Conservation (phyloP, 2,797 vertebrate genomes). For the Luscinia luscinia region DNA sequence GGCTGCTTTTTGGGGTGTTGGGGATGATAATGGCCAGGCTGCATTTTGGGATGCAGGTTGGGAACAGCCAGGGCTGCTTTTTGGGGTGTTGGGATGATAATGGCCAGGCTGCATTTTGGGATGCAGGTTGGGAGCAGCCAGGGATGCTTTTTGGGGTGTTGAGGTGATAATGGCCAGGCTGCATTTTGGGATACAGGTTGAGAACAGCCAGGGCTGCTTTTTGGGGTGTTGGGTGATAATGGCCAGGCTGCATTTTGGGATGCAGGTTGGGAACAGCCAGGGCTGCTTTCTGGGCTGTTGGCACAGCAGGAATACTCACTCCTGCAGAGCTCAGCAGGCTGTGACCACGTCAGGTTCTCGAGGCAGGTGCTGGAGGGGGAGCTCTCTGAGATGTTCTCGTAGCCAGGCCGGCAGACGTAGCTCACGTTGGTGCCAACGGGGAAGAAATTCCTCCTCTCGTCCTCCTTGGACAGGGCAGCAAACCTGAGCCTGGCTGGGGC, state of each 20-base stretch:
- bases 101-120: too few relatives aligned
- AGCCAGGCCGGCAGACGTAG: constrained; percentile 57
- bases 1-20: fast-evolving
- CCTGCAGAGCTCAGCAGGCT: constrained; percentile 11
- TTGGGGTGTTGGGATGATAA: too few relatives aligned
- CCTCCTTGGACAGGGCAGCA: constrained; percentile 3
- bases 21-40: too few relatives aligned
- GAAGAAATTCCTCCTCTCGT: neutral
- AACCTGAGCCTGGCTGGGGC: neutral
- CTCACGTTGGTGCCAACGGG: neutral
- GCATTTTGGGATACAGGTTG: too few relatives aligned
- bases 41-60: too few relatives aligned
- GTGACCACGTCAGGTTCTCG: neutral
- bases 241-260: too few relatives aligned
- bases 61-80: neutral
- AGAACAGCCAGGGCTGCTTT: neutral
- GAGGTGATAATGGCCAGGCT: too few relatives aligned
- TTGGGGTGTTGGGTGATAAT: too few relatives aligned
- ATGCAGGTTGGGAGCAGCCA: neutral
- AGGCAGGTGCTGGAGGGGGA: constrained; percentile 27
- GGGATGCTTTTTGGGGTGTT: fast-evolving
- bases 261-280: neutral
- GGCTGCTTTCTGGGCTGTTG: fast-evolving
- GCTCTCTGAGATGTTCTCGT: neutral
- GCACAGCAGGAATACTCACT: constrained; percentile 56